Base-by-base conservation (phyloP, 2,797 vertebrate species). In the Ptychobarbus kaznakovi region DNA sequence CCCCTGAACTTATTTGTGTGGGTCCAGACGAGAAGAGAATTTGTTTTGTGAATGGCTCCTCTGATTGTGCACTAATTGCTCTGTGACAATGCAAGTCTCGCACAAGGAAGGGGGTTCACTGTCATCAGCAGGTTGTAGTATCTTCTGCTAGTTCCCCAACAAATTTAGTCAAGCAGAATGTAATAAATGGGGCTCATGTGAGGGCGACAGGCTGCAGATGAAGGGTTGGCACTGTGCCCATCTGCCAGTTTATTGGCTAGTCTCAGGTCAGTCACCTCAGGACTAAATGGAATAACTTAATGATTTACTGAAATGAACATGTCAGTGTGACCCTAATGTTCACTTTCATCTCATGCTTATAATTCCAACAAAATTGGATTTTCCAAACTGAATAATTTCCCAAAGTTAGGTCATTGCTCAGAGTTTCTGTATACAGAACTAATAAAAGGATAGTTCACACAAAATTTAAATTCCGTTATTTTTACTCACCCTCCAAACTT, bases 121-220 rank as follows among this genome's bases (percentile, higher is more conserved):
- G 35, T 66, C 15, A 88, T 65, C 65, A 53, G 65, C 68, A 42
- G 66, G 68, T 73, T 87, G 42, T 68, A 53, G 70, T 51, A 46
- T 49, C 76, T 88, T 92, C 89, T 90, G 44, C 88, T 86, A 90
- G 90, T 88, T 91, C 89, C 87, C 88, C 89, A 61, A 20, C 89
- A 49, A 90, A 90, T 58, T 88, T 93, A 74, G 75, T 70, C 63
- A 80, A 89, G 89, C 87, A 86, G 87, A 91, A 90, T 82, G 53
- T 86, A 90, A 81, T 91, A 90, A 92, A 91, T 89, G 84, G 81
- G 49, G 73, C 70, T 91, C 6, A 0, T 87, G 89, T 93, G 89
- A 91, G 94, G 89, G 89, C 22, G 32, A 28, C 87, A 68, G 84
- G 89, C 89, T 90, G 80, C 63, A 80, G 85, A 89, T 93, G 87